Percentiles rank a stretch among this genome's conserved stretches.
phyloP scores from a whole-genome alignment of 1,140 invertebrate species.

The Nasonia longicornis region DNA sequence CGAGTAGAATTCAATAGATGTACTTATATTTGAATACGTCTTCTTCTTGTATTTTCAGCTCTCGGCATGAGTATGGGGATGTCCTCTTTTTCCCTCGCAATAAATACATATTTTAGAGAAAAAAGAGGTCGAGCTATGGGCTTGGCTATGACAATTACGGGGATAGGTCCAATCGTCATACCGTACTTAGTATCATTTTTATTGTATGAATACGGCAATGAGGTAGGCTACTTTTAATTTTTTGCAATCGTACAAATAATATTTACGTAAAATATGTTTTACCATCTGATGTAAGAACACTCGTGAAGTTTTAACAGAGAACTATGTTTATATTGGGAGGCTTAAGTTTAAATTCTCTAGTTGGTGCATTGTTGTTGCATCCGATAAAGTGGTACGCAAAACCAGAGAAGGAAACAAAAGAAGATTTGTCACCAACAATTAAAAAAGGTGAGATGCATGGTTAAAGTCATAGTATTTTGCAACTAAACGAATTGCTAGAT shows the following conservation, averaged over 20 bases:
- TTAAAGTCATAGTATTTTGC: slow-evolving; percentile 21
- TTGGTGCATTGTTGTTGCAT: slow-evolving; percentile 75
- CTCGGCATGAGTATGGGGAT: slow-evolving; percentile 75
- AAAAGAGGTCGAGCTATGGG: slow-evolving; percentile 78
- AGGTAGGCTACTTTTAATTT: slow-evolving; percentile 9
- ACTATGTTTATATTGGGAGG: slow-evolving; percentile 74
- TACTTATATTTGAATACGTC: too few relatives aligned
- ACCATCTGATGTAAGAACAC: slow-evolving; percentile 27
- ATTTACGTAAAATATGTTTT: not conserved
- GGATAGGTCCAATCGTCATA: slow-evolving; percentile 80
- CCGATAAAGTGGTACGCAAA: slow-evolving; percentile 79
- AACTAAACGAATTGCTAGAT: not conserved
- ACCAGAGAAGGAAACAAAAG: slow-evolving; percentile 56
- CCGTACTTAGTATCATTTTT: slow-evolving; percentile 76
- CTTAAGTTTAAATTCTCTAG: slow-evolving; percentile 73
- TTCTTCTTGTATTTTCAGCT: slow-evolving; percentile 63
- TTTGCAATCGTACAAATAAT: not conserved
- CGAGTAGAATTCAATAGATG: too few relatives aligned
- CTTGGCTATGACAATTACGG: slow-evolving; percentile 78
- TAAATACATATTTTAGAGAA: slow-evolving; percentile 79
- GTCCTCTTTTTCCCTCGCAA: slow-evolving; percentile 77
- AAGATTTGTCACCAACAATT: slow-evolving; percentile 39
- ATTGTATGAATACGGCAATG: slow-evolving; percentile 68
- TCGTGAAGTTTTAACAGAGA: slow-evolving; percentile 68
- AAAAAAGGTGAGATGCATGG: slow-evolving; percentile 44